Base-by-base conservation (phyloP, 2,113 vertebrate genomes). In the Dolichotis patagonum region DNA sequence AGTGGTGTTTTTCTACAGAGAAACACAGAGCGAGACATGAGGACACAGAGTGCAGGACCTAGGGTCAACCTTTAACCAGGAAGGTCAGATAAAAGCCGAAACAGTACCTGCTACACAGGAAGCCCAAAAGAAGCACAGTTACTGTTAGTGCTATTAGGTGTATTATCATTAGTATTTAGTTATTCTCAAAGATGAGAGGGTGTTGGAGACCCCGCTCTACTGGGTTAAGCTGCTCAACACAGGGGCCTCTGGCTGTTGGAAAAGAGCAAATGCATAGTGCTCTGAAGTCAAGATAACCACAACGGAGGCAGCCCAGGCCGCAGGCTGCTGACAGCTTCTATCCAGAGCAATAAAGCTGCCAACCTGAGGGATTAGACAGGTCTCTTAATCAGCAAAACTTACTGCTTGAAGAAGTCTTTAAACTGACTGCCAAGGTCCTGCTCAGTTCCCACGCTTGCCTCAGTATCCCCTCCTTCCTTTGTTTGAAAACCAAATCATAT, bases 171-270 rank as follows among this genome's bases (percentile, higher is more conserved):
- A 60, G 54, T 67, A 63, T 56, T 32, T 69, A 32, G 16, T 14
- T 91, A 80, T 60, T 96, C 43, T 91, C 56, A 88, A 85, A 88
- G n/a, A 54, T 81, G 58, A 78, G 58, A 49, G 75, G 12, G 24
- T 38, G n/a, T 12, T 43, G 22, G 38, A 43, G 38, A 75, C 38
- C 10, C 2, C 3, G 35, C 38, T 26, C 38, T 10, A 26, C 20
- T 4, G 3, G 3, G 38, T 12, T 26, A 75, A 43, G 9, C 38
- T 69, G 35, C 38, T 12, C 22, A 13, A 75, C 71, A 24, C 38
- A 75, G n/a, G 35, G 67, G 16, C 67, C 67, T n/a, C 35, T 20
- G 67, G 67, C 67, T 69, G 67, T 38, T 7, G 7, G 35, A 20
- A 14, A 38, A 69, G 35, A 20, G 35, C 67, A 17, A n/a, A 38